Conservation (phyloP, 2,888 invertebrate species). For the Smittia sp. region DNA sequence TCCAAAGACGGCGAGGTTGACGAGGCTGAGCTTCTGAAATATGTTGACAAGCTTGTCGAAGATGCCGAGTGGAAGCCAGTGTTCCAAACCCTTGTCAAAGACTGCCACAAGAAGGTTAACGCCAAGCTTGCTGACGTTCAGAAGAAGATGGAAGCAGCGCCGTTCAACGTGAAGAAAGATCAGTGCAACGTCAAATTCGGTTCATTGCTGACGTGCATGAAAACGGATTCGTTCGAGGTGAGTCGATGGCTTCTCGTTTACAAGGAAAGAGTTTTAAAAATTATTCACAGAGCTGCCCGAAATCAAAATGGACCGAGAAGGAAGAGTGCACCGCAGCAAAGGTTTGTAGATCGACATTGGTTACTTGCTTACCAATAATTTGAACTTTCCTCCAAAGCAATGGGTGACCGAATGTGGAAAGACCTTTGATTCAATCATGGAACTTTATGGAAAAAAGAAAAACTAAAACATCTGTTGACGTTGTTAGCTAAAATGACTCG, state of each 20-base stretch:
- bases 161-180: slow-evolving; percentile 3
- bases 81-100: background rate
- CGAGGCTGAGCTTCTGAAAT: background rate
- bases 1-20: background rate
- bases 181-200: background rate
- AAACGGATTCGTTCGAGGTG: background rate
- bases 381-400: background rate
- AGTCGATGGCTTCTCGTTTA: background rate
- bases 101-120: background rate
- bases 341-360: too few species aligned
- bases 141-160: background rate
- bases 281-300: background rate
- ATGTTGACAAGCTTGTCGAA: background rate
- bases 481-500: too few species aligned
- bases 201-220: background rate
- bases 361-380: too few species aligned
- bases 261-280: background rate
- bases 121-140: background rate
- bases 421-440: background rate
- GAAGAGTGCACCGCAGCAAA: background rate
- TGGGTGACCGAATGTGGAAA: background rate
- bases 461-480: too few species aligned
- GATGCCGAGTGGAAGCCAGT: slow-evolving; percentile 11
- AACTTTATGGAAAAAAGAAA: background rate
- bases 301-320: background rate